Base-by-base conservation (phyloP, 2,888 invertebrate genomes). In the Eupsilia transversa region DNA sequence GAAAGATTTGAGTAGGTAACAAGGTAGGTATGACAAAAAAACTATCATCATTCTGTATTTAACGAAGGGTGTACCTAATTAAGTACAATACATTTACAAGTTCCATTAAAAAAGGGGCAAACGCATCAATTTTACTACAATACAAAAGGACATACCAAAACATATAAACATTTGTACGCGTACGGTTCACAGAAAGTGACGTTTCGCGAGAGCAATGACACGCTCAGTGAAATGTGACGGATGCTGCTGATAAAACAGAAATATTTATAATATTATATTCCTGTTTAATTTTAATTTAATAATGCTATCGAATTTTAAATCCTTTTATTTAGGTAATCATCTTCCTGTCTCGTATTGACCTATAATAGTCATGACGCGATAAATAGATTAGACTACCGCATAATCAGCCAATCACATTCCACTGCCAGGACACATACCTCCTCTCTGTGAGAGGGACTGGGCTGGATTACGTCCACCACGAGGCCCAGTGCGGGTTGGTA, bases 181-280 rank as follows among this genome's bases (percentile, higher is more conserved):
- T 54, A 30, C 7, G 12, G 52, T 59, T 35, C 56, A 68, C 74
- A 77, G 80, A 84, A 85, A 74, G 67, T 64, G 38, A 64, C 46
- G 61, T 63, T 65, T 72, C 23, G 46, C 69, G 81, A 81, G 86
- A 81, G 79, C 87, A 87, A 66, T 86, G 87, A 86, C 87, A 76
- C 72, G 59, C 63, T 10, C 63, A 80, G 84, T 67, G 84, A 85
- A 87, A 85, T 87, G 76, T 82, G 69, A 77, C 86, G 86, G 86
- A 84, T 60, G 85, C 61, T 49, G 46, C 64, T 73, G 86, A 86
- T 86, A 87, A 83, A 65, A 77, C 49, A 56, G 30, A 46, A 56
- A 72, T 84, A 77, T 75, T 49, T 68, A 60, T 68, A 70, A 61
- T 66, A 72, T 43, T 54, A 74, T 64, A 71, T 78, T 76, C 65